phyloP scores from a whole-genome alignment of 2,797 vertebrate species.

The Hirundo rustica region DNA sequence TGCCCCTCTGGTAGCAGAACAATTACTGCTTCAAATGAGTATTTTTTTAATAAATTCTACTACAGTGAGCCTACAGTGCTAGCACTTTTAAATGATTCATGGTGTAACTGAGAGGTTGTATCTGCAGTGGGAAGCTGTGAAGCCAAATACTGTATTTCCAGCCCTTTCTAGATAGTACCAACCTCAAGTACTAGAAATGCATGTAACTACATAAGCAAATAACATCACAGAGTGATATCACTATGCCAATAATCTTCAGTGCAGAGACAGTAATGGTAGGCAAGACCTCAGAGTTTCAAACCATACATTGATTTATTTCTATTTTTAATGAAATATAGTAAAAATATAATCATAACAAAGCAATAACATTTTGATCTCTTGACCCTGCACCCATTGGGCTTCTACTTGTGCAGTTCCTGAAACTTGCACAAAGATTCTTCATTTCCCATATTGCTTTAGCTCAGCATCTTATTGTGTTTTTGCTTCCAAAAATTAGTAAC shows the following conservation, averaged over 20 bases:
- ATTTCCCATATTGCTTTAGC: neutral
- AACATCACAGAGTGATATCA: neutral
- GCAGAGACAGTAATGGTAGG: neutral
- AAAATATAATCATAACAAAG: neutral
- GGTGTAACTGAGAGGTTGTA: neutral
- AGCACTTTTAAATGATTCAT: slow-evolving; percentile 29
- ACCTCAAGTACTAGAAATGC: neutral
- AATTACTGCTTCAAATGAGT: slow-evolving; percentile 56
- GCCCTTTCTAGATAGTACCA: neutral
- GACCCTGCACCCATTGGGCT: neutral
- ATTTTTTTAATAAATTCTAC: slow-evolving; percentile 63
- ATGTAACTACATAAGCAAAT: neutral
- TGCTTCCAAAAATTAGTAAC: neutral
- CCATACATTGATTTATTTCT: neutral
- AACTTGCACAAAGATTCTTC: neutral
- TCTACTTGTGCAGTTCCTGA: neutral
- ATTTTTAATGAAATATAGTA: neutral
- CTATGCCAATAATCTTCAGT: neutral
- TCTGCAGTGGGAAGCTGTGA: neutral
- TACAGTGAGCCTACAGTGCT: neutral
- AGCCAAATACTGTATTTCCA: neutral
- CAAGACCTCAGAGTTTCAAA: neutral
- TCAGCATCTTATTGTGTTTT: neutral
- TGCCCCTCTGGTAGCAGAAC: slow-evolving; percentile 50
- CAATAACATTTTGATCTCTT: neutral